A percentile compares a stretch with the other conserved stretches of the same genome.
These are phyloP conservation scores for Glaucidium brasilianum DNA, from an alignment of 2,113 vertebrate genomes.

Conservation along the genomic window DNA sequence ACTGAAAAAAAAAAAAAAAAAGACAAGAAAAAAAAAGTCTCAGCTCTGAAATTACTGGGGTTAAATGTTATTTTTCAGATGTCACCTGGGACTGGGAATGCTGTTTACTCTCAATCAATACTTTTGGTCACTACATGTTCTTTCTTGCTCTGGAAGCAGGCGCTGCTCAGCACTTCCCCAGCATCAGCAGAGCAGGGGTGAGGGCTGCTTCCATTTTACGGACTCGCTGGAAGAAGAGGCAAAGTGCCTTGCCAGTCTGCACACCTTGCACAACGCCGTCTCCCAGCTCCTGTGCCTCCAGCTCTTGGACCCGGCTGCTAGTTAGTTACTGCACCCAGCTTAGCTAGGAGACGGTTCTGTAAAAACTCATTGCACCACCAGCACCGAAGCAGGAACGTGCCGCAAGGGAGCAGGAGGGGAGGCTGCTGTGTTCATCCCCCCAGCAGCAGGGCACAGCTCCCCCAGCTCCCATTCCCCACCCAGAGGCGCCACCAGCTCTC, in stretches of 20 bases:
- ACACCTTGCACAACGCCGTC: neutral
- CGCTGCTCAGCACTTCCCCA: fast-evolving
- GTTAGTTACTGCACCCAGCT: neutral
- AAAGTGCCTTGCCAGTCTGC: neutral
- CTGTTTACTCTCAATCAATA: fast-evolving
- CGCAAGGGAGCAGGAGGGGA: neutral
- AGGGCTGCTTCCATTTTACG: neutral
- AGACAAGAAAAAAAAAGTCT: no score
- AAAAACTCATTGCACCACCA: neutral
- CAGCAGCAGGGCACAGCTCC: neutral
- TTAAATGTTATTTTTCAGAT: neutral
- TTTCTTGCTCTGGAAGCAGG: neutral
- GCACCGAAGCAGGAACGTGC: fast-evolving
- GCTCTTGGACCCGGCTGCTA: neutral
- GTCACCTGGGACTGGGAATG: no score
- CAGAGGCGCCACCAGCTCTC: neutral
- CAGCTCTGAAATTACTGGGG: neutral
- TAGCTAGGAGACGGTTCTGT: neutral
- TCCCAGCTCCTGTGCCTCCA: neutral
- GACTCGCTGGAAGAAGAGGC: neutral
- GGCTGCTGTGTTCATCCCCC: neutral
- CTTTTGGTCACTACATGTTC: no score
- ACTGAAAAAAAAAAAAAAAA: neutral
- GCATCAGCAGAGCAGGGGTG: fast-evolving
- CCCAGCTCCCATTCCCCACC: fast-evolving